Evolutionary conservation across 2,113 vertebrate genomes (phyloP).

Genomic region (Mixornis gularis): DNA sequence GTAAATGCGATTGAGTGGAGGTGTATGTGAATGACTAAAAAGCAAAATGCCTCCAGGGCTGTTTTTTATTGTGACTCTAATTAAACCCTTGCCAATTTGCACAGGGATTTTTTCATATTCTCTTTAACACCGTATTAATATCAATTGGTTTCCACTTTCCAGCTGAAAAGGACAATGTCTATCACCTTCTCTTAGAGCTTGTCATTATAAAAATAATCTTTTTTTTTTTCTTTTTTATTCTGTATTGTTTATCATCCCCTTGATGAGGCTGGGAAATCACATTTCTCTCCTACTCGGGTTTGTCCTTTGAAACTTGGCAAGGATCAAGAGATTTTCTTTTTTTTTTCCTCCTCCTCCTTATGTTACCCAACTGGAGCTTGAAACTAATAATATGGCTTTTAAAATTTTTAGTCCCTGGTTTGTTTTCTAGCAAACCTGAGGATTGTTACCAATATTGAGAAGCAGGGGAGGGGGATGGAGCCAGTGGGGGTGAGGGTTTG

Average conservation of each 20-base stretch:
- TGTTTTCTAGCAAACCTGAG: conserved; percentile 49
- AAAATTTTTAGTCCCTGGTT: not conserved
- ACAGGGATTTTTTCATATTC: conserved; percentile 23
- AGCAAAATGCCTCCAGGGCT: conserved; percentile 63
- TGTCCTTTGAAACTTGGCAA: conserved; percentile 60
- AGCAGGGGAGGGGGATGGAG: not conserved
- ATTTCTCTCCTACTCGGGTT: conserved; percentile 38
- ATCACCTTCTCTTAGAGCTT: conserved; percentile 33
- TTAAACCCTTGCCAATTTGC: conserved; percentile 75
- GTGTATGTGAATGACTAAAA: conserved; percentile 54
- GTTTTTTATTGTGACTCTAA: conserved; percentile 62
- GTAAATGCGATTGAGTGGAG: not conserved
- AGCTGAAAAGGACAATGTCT: conserved; percentile 58
- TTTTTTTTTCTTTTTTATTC: not conserved
- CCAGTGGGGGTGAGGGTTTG: not conserved
- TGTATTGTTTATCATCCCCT: conserved; percentile 47
- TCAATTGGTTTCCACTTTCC: conserved; percentile 51
- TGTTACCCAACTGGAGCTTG: conserved; percentile 36
- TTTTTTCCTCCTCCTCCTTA: conserved; percentile 28
- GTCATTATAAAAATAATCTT: not conserved
- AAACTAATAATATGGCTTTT: conserved; percentile 6
- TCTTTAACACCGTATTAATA: conserved; percentile 50
- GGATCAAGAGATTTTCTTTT: not conserved
- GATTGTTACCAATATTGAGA: not conserved
- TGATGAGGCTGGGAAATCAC: conserved; percentile 43